phyloP scores from a whole-genome alignment of 2,797 vertebrate species.

The Bufotes viridis region DNA sequence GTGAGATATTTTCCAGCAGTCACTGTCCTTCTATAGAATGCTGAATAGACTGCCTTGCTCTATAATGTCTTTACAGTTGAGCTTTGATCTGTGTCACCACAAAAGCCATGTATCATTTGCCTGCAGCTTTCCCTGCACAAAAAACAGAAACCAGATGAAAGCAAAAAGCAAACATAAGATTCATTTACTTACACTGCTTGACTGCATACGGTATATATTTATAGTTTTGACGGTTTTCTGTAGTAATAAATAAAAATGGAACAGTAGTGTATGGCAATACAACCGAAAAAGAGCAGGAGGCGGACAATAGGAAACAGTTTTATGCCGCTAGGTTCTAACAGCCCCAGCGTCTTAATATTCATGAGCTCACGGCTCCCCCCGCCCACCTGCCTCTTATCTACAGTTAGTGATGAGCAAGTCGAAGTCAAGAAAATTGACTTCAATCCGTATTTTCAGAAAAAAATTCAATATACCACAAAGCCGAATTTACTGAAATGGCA shows the following conservation, averaged over 20 bases:
- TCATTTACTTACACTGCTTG: constrained; percentile 12
- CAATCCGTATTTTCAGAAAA: too few relatives aligned
- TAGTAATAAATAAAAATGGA: not conserved
- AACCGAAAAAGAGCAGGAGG: not conserved
- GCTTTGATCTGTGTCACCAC: constrained; percentile 28
- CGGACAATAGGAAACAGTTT: not conserved
- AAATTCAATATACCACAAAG: too few relatives aligned
- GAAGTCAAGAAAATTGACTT: too few relatives aligned
- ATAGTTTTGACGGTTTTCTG: constrained; percentile 1
- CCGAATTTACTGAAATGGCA: too few relatives aligned
- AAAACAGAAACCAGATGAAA: constrained; percentile 29
- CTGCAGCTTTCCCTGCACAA: constrained; percentile 38
- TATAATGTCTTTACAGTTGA: constrained; percentile 11
- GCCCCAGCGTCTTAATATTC: too few relatives aligned
- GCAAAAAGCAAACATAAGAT: constrained; percentile 6
- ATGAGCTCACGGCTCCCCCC: too few relatives aligned
- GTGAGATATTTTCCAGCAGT: not conserved
- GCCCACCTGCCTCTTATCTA: too few relatives aligned
- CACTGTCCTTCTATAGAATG: not conserved
- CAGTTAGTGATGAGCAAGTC: too few relatives aligned
- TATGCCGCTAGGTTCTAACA: too few relatives aligned
- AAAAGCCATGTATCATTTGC: constrained; percentile 37
- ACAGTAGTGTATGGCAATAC: not conserved
- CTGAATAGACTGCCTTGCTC: constrained; percentile 10
- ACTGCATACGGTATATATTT: not conserved